Base-by-base conservation (phyloP, 2,888 invertebrate genomes). In the Trichacis sp. region DNA sequence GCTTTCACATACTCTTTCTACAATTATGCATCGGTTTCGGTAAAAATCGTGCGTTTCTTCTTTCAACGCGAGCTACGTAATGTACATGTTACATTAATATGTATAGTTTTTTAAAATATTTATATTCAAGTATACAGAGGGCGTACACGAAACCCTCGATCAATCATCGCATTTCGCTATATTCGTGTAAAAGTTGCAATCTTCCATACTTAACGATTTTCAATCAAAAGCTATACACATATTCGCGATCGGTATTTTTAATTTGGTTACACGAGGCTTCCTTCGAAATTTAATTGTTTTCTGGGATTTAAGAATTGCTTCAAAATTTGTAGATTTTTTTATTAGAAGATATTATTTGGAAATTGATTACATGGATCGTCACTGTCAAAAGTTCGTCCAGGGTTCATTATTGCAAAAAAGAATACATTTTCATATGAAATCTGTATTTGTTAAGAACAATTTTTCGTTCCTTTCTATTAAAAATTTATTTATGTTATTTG, bases 161-260 rank as follows among this genome's bases (percentile, higher is more conserved):
- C 55, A 57, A 60, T 60, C 54, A 62, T 60, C 46, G 29, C 64
- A 67, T 60, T 70, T 66, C 67, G 69, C 71, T 67, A 66, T n/a
- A n/a, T 68, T 73, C 70, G 72, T 74, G 73, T 72, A 72, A 75
- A 73, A 73, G 66, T 73, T 71, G 72, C 68, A 68, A 68, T 71
- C 68, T 72, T 73, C 69, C 69, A 70, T 67, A 72, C 73, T 69
- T 70, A 71, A 71, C 69, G 68, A 68, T 73, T 67, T 62, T 40
- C 15, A 57, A 62, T 58, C 15, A 47, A 59, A 67, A 59, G 59
- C 63, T 62, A 66, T 62, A 55, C 56, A 53, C 8, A 20, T 62
- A 15, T 20, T 58, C 58, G 47, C 55, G 43, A 51, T 20, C 66
- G 61, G 66, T 54, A 48, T n/a, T n/a, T 57, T 64, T 17, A 48